A percentile compares a stretch with the other conserved stretches of the same genome.
These are phyloP conservation scores for Xenus cinereus DNA, from an alignment of 2,113 vertebrate species.

Conservation along the genomic window DNA sequence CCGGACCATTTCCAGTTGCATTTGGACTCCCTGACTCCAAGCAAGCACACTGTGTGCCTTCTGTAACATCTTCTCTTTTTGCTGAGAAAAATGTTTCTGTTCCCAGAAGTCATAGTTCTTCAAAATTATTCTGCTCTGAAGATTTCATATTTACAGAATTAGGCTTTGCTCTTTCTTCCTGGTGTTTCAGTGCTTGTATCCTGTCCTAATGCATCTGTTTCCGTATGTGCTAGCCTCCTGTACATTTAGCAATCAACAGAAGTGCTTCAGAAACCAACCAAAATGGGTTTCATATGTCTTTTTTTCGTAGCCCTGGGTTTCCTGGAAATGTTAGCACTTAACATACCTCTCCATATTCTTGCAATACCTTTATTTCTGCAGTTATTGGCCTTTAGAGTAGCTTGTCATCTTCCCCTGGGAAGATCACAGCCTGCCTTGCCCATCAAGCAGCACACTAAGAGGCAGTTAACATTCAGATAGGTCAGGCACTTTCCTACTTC, in stretches of 20 bases:
- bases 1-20: background rate
- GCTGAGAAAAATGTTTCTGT: background rate
- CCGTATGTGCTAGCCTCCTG: background rate
- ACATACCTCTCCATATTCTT: background rate
- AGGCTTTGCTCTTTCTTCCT: background rate
- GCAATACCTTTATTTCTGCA: background rate
- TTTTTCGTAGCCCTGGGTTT: background rate
- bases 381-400: background rate
- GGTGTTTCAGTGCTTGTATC: background rate
- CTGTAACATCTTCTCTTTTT: background rate
- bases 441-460: background rate
- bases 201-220: background rate
- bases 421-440: background rate
- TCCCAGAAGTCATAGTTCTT: background rate
- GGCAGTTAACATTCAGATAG: background rate
- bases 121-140: background rate
- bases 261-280: background rate
- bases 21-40: background rate
- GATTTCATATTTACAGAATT: background rate
- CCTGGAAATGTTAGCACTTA: background rate
- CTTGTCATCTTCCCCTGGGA: background rate
- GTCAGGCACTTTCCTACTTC: background rate
- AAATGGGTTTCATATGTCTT: background rate
- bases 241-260: background rate
- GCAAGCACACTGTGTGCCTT: background rate